Evolutionary conservation across 1,140 invertebrate genomes (phyloP).

Genomic region (Zophobas atratus): DNA sequence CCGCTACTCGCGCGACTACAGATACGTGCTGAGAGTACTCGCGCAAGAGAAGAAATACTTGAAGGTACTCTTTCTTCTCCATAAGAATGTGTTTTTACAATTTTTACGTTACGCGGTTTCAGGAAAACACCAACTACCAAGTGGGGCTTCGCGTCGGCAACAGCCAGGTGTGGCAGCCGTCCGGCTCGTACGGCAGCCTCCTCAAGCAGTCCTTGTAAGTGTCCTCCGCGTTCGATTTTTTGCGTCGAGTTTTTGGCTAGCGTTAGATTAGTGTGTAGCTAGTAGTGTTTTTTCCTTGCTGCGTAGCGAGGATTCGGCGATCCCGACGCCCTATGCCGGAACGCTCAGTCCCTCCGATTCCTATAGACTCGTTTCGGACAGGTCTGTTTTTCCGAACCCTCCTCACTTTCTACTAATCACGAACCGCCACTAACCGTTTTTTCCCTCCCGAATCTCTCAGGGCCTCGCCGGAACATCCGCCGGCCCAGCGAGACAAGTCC

Average conservation of each 20-base stretch:
- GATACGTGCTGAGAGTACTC: constrained; percentile 89
- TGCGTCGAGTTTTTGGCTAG: constrained; percentile 11
- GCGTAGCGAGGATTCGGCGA: constrained; percentile 44
- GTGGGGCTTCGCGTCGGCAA: constrained; percentile 77
- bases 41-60: constrained; percentile 86
- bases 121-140: constrained; percentile 80
- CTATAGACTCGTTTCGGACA: constrained; percentile 51
- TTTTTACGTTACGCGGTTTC: constrained; percentile 56
- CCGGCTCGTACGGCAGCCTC: constrained; percentile 62
- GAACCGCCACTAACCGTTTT: constrained; percentile 23
- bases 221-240: not conserved
- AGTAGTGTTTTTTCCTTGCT: constrained; percentile 34
- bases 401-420: not conserved
- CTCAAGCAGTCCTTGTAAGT: constrained; percentile 71
- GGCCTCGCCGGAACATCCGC: constrained; percentile 1
- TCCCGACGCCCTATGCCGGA: constrained; percentile 49
- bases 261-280: constrained; percentile 38
- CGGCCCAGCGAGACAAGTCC: constrained; percentile 56
- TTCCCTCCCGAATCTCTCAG: constrained; percentile 7
- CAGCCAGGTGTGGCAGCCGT: constrained; percentile 82
- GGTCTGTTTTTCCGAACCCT: constrained; percentile 52
- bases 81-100: constrained; percentile 20
- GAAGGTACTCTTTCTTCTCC: constrained; percentile 75
- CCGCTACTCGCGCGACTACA: constrained; percentile 91
- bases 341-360: constrained; percentile 58